Conservation (phyloP, 2,113 vertebrate genomes). For the Lipophrys pholis region DNA sequence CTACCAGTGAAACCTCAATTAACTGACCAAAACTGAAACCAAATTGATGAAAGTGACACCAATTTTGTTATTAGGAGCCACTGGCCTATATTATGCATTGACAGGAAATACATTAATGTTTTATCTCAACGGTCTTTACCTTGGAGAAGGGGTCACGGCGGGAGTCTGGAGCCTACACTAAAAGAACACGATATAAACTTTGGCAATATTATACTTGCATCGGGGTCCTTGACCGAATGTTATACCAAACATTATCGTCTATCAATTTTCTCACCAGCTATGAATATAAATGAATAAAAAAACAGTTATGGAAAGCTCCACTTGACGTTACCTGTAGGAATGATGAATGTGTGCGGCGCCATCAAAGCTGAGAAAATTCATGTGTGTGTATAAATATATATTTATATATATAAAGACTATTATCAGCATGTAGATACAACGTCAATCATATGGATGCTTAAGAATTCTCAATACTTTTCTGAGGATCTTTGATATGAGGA, state of each 20-base stretch:
- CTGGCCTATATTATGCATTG: too few species aligned
- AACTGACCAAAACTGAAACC: too few species aligned
- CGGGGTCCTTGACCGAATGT: not conserved
- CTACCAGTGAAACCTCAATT: too few species aligned
- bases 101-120: too few species aligned
- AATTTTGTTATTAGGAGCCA: not conserved
- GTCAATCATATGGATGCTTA: too few species aligned
- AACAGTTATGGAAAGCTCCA: not conserved
- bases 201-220: not conserved
- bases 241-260: not conserved
- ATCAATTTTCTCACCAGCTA: not conserved
- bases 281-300: not conserved
- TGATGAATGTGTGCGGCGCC: not conserved
- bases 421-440: too few species aligned
- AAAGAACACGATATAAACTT: not conserved
- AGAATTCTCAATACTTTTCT: slow-evolving; percentile 1
- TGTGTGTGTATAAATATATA: too few species aligned
- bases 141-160: too few species aligned
- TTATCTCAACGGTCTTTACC: too few species aligned
- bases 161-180: not conserved
- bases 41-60: not conserved
- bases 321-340: not conserved
- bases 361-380: not conserved
- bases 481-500: slow-evolving; percentile 8
- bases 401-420: not conserved